A percentile compares a stretch with the other conserved stretches of the same genome.
Conservation (phyloP, 2,888 invertebrate species). For the Pelosia muscerda region DNA sequence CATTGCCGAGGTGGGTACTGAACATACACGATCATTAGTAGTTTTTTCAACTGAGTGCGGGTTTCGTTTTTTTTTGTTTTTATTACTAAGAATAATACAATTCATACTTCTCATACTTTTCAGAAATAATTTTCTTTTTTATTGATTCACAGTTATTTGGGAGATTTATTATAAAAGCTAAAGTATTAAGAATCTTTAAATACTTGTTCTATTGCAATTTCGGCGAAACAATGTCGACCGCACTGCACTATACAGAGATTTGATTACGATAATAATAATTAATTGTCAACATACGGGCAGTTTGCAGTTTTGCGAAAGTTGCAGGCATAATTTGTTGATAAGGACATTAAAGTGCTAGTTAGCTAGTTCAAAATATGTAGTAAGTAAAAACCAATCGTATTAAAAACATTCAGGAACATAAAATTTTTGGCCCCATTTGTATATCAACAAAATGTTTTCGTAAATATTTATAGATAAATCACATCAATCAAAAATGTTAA, state of each 20-base stretch:
- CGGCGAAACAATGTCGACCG: no score
- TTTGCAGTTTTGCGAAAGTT: no score
- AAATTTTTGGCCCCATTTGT: not conserved
- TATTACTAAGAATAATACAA: not conserved
- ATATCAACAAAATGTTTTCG: not conserved
- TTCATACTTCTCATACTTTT: not conserved
- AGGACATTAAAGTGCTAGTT: no score
- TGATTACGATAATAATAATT: no score
- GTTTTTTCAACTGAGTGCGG: not conserved
- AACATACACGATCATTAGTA: not conserved
- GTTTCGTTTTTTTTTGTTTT: not conserved
- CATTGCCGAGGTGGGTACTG: not conserved
- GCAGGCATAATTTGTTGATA: no score
- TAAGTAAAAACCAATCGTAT: not conserved
- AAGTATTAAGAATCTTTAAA: no score
- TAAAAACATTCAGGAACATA: not conserved
- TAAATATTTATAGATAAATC: not conserved
- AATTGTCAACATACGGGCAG: no score
- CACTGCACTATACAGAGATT: no score
- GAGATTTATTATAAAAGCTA: no score
- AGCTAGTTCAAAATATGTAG: not conserved
- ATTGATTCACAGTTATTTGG: no score
- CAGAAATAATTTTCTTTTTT: no score
- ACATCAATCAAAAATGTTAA: not conserved
- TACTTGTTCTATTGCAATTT: no score